A percentile compares a stretch with the other conserved stretches of the same genome.
phyloP scores from a whole-genome alignment of 35 echinoderm and acorn worm species.

The Lytechinus variegatus region DNA sequence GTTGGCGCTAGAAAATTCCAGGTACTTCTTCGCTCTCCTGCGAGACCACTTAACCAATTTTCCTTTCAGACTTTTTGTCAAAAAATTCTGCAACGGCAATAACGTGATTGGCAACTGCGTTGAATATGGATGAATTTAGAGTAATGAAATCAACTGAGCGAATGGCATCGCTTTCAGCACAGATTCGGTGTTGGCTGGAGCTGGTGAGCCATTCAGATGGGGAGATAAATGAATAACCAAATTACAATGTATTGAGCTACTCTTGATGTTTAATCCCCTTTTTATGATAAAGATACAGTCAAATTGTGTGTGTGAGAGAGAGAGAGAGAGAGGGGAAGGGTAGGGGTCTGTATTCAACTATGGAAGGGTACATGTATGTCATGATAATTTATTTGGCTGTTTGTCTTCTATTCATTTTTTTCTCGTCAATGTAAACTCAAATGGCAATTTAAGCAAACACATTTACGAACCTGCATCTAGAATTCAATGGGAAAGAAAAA shows the following conservation, averaged over 20 bases:
- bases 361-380: background rate
- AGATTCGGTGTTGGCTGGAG: background rate
- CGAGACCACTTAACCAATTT: slow-evolving; percentile 2
- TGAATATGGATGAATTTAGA: background rate
- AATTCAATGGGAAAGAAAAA: background rate
- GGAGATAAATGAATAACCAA: background rate
- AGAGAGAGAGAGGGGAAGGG: no score
- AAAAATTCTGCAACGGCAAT: background rate
- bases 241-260: background rate
- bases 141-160: background rate
- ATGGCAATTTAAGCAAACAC: background rate
- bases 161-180: background rate
- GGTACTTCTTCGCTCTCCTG: background rate
- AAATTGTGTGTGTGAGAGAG: background rate
- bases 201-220: background rate
- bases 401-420: background rate
- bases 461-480: background rate
- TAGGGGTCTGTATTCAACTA: background rate
- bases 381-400: background rate
- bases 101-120: background rate
- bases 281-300: background rate
- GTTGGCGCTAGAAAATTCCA: background rate
- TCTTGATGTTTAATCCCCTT: background rate
- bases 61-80: background rate
- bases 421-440: background rate